Percentiles rank a stretch among this genome's conserved stretches.
Evolutionary conservation across 2,113 vertebrate genomes (phyloP).

Genomic region (Neolamprologus fasciatus): DNA sequence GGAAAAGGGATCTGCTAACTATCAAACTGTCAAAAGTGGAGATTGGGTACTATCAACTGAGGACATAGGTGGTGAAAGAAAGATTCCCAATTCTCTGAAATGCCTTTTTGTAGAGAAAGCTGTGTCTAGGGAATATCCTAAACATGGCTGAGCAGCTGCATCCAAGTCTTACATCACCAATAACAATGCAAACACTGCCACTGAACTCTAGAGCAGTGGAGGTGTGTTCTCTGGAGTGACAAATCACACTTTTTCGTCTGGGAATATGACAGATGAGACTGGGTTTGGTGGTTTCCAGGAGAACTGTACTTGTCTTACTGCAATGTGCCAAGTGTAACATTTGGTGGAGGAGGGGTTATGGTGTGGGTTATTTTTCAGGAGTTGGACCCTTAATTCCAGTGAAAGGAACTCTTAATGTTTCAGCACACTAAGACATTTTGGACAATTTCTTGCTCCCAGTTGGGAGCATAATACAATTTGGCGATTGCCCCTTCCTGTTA

Average conservation of each 20-base stretch:
- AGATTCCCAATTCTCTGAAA: background rate
- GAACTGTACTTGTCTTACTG: background rate
- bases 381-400: background rate
- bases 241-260: background rate
- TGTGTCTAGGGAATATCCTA: background rate
- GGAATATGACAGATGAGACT: background rate
- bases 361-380: background rate
- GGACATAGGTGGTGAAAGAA: background rate
- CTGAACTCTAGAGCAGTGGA: background rate
- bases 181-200: background rate
- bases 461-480: background rate
- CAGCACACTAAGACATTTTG: background rate
- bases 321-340: background rate
- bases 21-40: background rate
- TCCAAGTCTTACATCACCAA: background rate
- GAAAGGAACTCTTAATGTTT: background rate
- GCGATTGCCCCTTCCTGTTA: background rate
- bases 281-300: background rate
- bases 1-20: background rate
- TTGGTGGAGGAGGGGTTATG: background rate
- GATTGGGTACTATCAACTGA: background rate
- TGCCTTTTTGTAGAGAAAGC: background rate
- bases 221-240: background rate
- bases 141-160: background rate
- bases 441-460: background rate